Base-by-base conservation (phyloP, 2,888 invertebrate species). In the Amblyjoppa fuscipennis region DNA sequence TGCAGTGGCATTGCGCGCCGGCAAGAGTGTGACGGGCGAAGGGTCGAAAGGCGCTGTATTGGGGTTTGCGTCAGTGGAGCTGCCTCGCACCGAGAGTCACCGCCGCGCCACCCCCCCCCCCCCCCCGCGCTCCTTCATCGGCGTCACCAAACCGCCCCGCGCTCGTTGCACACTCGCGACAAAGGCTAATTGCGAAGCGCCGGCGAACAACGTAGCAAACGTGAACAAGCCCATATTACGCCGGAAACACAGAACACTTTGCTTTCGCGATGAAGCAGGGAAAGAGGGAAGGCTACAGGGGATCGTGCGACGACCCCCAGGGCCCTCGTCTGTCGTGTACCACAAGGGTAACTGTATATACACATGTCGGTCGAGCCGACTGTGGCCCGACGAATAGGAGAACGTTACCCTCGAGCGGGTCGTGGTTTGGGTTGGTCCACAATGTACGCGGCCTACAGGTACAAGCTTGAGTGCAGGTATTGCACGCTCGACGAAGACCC, bases 181-280 rank as follows among this genome's bases (percentile, higher is more conserved):
- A 93, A 93, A 94, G 93, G 93, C 93, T 94, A 93, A 93, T 93
- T 94, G 93, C 93, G 90, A 92, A 91, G 91, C 91, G 91, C 90
- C 25, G 88, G 88, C 87, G 90, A 91, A 90, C 90, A 89, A 88
- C 90, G 90, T 90, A 85, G 90, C 90, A 90, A 91, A 89, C 91
- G 91, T 87, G 90, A 90, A 93, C 93, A 93, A 92, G 92, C 92
- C 92, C 89, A 92, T 93, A 93, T 93, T 93, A 93, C 90, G 90
- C 88, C 89, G 90, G 90, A 91, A 92, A 92, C 89, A 91, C 90
- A 56, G 84, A 64, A 64, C 61, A 70, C 76, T 76, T 70, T 82
- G 75, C 59, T 82, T 76, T 76, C 76, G 59, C 41, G 83, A 73
- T 45, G 66, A 80, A 28, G 49, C 31, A 41, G 69, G 49, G 59